These are phyloP conservation scores for Griposia aprilina DNA, from an alignment of 2,888 invertebrate genomes.

Conservation along the genomic window DNA sequence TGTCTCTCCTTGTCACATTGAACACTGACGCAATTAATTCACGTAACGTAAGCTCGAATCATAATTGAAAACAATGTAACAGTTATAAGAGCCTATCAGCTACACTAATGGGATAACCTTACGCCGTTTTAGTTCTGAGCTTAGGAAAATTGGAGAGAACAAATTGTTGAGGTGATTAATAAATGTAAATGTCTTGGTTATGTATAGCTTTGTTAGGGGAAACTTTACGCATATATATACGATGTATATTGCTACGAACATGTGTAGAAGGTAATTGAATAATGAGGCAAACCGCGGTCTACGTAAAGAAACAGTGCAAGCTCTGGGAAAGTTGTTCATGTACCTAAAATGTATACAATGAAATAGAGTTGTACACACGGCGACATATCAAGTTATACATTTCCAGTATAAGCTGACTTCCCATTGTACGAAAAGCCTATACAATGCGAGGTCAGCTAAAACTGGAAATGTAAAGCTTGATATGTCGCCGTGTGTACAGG, in stretches of 20 bases:
- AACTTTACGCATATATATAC: conserved; percentile 28
- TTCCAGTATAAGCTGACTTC: too few species aligned
- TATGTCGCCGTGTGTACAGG: too few species aligned
- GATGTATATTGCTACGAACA: conserved; percentile 19
- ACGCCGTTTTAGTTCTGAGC: conserved; percentile 40
- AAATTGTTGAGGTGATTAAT: conserved; percentile 57
- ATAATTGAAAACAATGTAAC: conserved; percentile 74
- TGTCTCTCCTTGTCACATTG: conserved; percentile 74
- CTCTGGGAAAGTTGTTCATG: background rate
- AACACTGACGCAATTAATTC: conserved; percentile 75
- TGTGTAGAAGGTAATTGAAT: conserved; percentile 37
- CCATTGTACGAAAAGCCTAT: too few species aligned
- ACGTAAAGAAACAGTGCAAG: conserved; percentile 14
- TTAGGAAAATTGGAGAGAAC: conserved; percentile 43
- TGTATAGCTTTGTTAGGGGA: conserved; percentile 26
- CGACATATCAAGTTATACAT: too few species aligned
- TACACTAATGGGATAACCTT: conserved; percentile 46
- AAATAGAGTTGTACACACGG: background rate
- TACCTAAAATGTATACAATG: background rate
- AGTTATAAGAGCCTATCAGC: conserved; percentile 46
- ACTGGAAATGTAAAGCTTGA: too few species aligned
- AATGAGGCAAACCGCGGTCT: conserved; percentile 4
- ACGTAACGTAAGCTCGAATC: conserved; percentile 68
- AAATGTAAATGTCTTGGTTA: conserved; percentile 59
- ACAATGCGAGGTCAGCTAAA: too few species aligned